Base-by-base conservation (phyloP, 2,888 invertebrate species). In the Eutolmus rufibarbis region DNA sequence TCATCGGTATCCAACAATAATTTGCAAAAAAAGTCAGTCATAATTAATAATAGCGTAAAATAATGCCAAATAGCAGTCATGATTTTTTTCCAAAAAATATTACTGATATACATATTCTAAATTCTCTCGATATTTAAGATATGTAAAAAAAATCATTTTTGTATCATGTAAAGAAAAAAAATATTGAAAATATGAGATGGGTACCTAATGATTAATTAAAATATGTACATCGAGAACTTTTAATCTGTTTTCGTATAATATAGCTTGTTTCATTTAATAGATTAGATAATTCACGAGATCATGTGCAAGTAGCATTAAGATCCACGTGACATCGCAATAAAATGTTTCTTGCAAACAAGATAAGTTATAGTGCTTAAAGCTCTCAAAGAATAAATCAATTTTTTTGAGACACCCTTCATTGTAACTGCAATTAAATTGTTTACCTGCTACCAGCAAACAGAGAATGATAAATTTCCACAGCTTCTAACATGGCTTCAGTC, bases 381-480 rank as follows among this genome's bases (percentile, higher is more conserved):
- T 51, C 76, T 34, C 66, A 66, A 66, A 66, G 66, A 66, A 66
- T 66, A 79, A 79, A 79, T 79, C 79, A 79, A 28, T 79, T 46
- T 31, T 51, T 40, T 40, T 46, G 51, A 79, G 79, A 51, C 78
- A 78, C 28, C n/a, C 78, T 78, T 16, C 78, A n/a, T 66, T 66
- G 34, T 46, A 46, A 79, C 23, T 79, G 51, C 79, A 79, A 79
- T 79, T 79, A 79, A 79, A 31, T 16, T 79, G 79, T 79, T 46
- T 79, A 51, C 51, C 12, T n/a, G 66, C 23, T 23, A 19, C 16
- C 1, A 16, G 79, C 51, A 79, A 79, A 79, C 79, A 79, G n/a
- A 8, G 34, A n/a, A 40, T 9, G 51, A 51, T 79, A 79, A 79
- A 79, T 51, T 79, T 28, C 8, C 51, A 8, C 37, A 4, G 76